phyloP scores from a whole-genome alignment of 2,888 invertebrate species.

The Leistus spinibarbis region DNA sequence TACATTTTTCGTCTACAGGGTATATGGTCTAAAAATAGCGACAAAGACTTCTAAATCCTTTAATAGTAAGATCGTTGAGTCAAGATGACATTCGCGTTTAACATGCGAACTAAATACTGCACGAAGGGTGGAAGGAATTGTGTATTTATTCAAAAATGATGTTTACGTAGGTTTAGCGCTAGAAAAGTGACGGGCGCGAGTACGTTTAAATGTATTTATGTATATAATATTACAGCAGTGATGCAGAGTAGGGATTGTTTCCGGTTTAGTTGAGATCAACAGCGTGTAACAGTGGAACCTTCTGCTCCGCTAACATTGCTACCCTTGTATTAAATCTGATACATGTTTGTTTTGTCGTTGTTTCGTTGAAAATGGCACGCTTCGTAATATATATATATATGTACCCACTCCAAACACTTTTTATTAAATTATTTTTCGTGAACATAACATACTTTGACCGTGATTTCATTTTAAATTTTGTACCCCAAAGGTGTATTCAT shows the following conservation, averaged over 20 bases:
- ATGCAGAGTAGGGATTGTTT: too few species aligned
- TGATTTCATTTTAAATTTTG: too few species aligned
- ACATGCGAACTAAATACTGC: too few species aligned
- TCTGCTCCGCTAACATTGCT: neutral
- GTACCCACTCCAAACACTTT: too few species aligned
- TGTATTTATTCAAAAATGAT: neutral
- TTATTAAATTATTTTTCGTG: too few species aligned
- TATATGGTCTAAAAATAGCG: neutral
- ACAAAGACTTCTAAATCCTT: neutral
- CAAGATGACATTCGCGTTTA: too few species aligned
- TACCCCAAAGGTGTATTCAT: too few species aligned
- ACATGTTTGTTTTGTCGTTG: neutral
- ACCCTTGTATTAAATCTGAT: neutral
- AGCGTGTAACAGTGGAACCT: neutral
- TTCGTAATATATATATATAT: too few species aligned
- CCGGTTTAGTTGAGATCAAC: neutral
- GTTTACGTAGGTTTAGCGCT: neutral
- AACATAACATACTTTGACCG: too few species aligned
- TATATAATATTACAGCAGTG: too few species aligned
- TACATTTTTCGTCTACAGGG: neutral
- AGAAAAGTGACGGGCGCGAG: neutral
- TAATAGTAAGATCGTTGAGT: too few species aligned
- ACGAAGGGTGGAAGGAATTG: neutral
- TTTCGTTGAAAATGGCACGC: neutral
- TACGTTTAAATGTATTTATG: too few species aligned